Evolutionary conservation across 2,888 invertebrate species (phyloP).

Genomic region (Drosophila ezoana): DNA sequence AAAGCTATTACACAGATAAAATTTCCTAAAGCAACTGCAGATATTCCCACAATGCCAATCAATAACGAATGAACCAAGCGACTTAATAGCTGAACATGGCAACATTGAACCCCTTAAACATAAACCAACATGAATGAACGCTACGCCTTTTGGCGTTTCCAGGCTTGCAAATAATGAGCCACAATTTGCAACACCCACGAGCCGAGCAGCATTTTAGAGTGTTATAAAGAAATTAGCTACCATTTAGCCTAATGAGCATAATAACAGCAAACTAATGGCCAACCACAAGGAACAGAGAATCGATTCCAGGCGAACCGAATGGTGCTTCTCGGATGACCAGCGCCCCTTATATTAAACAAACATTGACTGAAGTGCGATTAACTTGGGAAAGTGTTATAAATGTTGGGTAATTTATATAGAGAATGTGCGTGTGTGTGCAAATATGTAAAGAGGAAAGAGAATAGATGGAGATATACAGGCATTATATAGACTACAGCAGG

Average conservation of each 20-base stretch:
- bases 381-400: conserved; percentile 75
- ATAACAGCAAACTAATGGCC: conserved; percentile 73
- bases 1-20: conserved; percentile 17
- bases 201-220: conserved; percentile 66
- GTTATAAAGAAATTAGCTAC: conserved; percentile 77
- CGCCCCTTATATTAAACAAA: conserved; percentile 66
- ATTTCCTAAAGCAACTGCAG: conserved; percentile 31
- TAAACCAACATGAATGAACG: background rate
- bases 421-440: conserved; percentile 3
- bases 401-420: conserved; percentile 59
- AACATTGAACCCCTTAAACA: conserved; percentile 15
- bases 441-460: conserved; percentile 10
- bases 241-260: conserved; percentile 75
- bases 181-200: conserved; percentile 60
- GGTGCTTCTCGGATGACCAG: conserved; percentile 19
- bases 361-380: conserved; percentile 76
- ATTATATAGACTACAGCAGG: conserved; percentile 12
- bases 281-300: conserved; percentile 17
- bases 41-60: conserved; percentile 42
- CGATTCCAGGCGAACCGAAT: conserved; percentile 3
- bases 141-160: background rate
- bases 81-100: conserved; percentile 26
- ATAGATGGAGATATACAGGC: conserved; percentile 21
- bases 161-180: conserved; percentile 52
- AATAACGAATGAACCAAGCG: conserved; percentile 40